phyloP scores from a whole-genome alignment of 2,797 vertebrate species.

The Valencia hispanica region DNA sequence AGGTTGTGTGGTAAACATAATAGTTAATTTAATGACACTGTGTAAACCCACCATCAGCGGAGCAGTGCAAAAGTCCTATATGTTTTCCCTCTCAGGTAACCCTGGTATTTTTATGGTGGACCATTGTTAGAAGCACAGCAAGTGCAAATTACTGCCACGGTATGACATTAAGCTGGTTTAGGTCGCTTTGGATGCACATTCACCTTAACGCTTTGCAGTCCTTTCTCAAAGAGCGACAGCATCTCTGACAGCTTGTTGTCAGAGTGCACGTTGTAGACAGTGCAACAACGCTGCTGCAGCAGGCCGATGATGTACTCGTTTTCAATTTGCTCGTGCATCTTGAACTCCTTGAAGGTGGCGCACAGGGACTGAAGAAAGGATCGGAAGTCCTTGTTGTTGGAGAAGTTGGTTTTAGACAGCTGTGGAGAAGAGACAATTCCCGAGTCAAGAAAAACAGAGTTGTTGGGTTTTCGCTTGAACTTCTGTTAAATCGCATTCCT shows the following conservation, averaged over 20 bases:
- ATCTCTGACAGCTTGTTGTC: slow-evolving; percentile 99
- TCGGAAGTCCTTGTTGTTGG: slow-evolving; percentile 98
- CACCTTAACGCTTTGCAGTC: slow-evolving; percentile 94
- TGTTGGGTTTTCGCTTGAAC: background rate
- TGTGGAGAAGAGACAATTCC: slow-evolving; percentile 53
- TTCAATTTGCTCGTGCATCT: slow-evolving; percentile 99
- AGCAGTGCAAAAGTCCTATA: slow-evolving; percentile 2
- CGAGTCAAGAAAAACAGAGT: background rate
- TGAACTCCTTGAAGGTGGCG: slow-evolving; percentile 98
- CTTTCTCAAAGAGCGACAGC: slow-evolving; percentile 96
- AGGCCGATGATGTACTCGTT: slow-evolving; percentile 97
- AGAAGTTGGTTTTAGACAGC: slow-evolving; percentile 99
- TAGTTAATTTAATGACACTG: slow-evolving; percentile 40
- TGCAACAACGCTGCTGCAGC: slow-evolving; percentile 94
- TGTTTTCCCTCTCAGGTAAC: background rate
- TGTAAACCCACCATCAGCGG: slow-evolving; percentile 15
- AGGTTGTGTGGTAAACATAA: slow-evolving; percentile 10
- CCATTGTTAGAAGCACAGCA: background rate
- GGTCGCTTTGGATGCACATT: slow-evolving; percentile 13
- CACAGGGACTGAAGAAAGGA: slow-evolving; percentile 95
- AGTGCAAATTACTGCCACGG: background rate
- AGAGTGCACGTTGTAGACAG: slow-evolving; percentile 94
- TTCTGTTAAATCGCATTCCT: background rate
- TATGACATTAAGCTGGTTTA: background rate
- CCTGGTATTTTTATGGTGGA: slow-evolving; percentile 1